phyloP scores from a whole-genome alignment of 2,888 invertebrate species.

The Yponomeuta plumbellus region DNA sequence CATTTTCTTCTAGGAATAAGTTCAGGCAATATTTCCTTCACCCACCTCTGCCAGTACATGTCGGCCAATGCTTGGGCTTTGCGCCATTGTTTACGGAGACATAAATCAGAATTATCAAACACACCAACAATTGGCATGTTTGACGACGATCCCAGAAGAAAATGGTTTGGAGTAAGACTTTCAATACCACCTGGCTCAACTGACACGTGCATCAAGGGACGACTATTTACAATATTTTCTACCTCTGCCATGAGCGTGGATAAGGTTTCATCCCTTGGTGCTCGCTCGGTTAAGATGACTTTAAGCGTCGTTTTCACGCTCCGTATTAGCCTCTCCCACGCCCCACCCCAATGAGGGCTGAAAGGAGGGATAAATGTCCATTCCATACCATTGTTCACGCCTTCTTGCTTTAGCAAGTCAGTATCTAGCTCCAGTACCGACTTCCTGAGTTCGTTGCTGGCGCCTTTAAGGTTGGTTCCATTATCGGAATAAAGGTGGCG shows the following conservation, averaged over 20 bases:
- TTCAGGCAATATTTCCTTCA: constrained; percentile 9
- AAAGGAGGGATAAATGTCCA: constrained; percentile 26
- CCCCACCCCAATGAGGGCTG: constrained; percentile 26
- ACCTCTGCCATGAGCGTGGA: constrained; percentile 19
- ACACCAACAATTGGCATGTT: constrained; percentile 15
- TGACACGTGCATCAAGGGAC: constrained; percentile 30
- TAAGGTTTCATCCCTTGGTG: constrained; percentile 22
- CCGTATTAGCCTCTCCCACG: constrained; percentile 27
- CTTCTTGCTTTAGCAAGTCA: constrained; percentile 12
- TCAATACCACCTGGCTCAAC: constrained; percentile 26
- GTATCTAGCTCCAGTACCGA: constrained; percentile 3
- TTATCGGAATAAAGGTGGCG: constrained; percentile 22
- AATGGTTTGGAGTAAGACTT: constrained; percentile 32
- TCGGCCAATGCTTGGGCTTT: constrained; percentile 19
- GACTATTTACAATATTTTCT: constrained; percentile 17
- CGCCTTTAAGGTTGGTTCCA: constrained; percentile 21
- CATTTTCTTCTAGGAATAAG: constrained; percentile 13
- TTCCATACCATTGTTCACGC: constrained; percentile 11
- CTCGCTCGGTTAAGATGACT: constrained; percentile 24
- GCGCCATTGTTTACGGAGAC: constrained; percentile 22
- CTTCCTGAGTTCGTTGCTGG: constrained; percentile 14
- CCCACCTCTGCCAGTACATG: constrained; percentile 20
- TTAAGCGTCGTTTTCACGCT: constrained; percentile 24
- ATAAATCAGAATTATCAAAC: constrained; percentile 18
- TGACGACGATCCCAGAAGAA: constrained; percentile 26